Percentiles rank a stretch among this genome's conserved stretches.
Evolutionary conservation across 2,113 vertebrate species (phyloP).

Genomic region (Panurus biarmicus): DNA sequence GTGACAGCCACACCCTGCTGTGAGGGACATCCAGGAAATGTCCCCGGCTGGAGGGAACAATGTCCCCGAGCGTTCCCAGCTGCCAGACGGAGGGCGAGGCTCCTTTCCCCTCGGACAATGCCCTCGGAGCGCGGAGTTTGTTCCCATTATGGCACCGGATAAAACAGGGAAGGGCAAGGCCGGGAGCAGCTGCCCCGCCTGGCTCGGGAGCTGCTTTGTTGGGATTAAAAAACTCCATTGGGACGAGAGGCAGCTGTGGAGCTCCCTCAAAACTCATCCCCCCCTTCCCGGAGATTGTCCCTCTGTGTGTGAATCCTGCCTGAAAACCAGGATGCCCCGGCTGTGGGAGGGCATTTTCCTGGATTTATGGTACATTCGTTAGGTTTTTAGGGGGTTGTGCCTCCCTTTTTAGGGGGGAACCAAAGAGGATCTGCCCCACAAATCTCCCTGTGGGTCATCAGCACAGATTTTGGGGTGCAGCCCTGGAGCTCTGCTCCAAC

Average conservation of each 20-base stretch:
- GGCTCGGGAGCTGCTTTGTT: background rate
- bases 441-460: background rate
- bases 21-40: background rate
- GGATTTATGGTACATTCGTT: fast-evolving
- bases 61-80: background rate
- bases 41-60: background rate
- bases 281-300: background rate
- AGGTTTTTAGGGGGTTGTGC: background rate
- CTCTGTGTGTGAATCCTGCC: background rate
- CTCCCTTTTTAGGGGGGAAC: background rate
- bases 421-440: background rate
- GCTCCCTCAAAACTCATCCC: background rate
- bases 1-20: too few species aligned
- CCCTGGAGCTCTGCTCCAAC: background rate
- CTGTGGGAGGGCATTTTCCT: background rate
- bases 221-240: background rate
- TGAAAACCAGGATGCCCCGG: fast-evolving
- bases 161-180: background rate
- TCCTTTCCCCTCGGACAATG: background rate
- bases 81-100: background rate
- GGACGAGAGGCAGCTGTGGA: background rate
- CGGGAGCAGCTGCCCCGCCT: background rate
- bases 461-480: fast-evolving
- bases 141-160: background rate
- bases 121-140: background rate